Percentiles rank a stretch among this genome's conserved stretches.
Evolutionary conservation across 2,113 vertebrate genomes (phyloP).

Genomic region (Platanista minor): DNA sequence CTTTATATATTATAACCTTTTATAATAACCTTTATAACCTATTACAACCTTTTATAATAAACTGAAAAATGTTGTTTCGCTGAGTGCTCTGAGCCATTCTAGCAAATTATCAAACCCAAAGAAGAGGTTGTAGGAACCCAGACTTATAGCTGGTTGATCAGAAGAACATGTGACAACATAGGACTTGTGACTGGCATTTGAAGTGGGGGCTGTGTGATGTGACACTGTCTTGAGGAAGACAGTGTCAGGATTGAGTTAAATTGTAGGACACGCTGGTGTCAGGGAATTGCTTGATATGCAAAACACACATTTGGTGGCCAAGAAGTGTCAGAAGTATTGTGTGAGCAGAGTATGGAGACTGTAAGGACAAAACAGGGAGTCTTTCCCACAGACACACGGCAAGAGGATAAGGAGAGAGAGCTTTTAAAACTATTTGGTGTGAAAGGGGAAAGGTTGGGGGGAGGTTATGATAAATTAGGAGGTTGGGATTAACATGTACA

Average conservation of each 20-base stretch:
- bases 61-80: background rate
- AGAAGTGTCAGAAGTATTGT: background rate
- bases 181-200: background rate
- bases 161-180: background rate
- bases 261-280: background rate
- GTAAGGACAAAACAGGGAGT: background rate
- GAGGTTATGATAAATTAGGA: too few relatives aligned
- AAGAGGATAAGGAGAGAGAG: background rate
- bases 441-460: too few relatives aligned
- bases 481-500: too few relatives aligned
- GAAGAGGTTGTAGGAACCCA: background rate
- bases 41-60: background rate
- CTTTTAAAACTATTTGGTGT: background rate
- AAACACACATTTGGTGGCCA: background rate
- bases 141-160: background rate
- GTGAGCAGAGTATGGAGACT: too few relatives aligned
- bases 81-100: background rate
- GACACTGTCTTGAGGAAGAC: background rate
- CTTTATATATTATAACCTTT: background rate
- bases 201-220: background rate
- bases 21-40: too few relatives aligned
- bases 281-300: background rate
- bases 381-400: too few relatives aligned
- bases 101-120: background rate
- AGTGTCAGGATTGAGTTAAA: too few relatives aligned